Conservation (phyloP, 2,888 invertebrate species). For the Chouioia cunea region DNA sequence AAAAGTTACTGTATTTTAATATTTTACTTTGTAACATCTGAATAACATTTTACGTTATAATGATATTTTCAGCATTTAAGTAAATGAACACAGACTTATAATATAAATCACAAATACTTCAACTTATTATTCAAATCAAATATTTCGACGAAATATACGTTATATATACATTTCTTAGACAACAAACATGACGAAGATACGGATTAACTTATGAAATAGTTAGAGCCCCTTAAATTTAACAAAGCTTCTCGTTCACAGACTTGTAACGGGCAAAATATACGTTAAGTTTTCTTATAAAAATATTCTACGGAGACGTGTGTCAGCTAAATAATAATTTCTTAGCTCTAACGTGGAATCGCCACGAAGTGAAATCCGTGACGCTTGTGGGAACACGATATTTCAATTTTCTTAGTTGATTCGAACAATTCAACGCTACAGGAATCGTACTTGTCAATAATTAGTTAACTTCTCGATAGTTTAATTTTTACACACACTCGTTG, state of each 20-base stretch:
- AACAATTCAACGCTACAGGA: constrained; percentile 28
- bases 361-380: constrained; percentile 25
- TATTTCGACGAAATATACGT: constrained; percentile 36
- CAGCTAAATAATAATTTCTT: constrained; percentile 11
- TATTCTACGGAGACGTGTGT: constrained; percentile 28
- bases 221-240: constrained; percentile 35
- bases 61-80: constrained; percentile 42
- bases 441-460: neutral
- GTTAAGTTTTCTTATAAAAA: constrained; percentile 21
- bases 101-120: constrained; percentile 47
- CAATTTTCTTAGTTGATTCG: constrained; percentile 12
- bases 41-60: constrained; percentile 47
- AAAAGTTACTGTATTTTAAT: constrained; percentile 48
- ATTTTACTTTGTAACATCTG: constrained; percentile 46
- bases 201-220: constrained; percentile 22
- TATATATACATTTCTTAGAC: constrained; percentile 45
- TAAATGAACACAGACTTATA: constrained; percentile 48
- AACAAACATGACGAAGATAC: constrained; percentile 35
- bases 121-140: constrained; percentile 40
- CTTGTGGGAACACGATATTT: constrained; percentile 8
- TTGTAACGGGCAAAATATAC: neutral
- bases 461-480: too few species aligned
- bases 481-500: neutral
- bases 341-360: constrained; percentile 33
- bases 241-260: constrained; percentile 31